Base-by-base conservation (phyloP, 2,888 invertebrate species). In the Lepeophtheirus nordmannii region DNA sequence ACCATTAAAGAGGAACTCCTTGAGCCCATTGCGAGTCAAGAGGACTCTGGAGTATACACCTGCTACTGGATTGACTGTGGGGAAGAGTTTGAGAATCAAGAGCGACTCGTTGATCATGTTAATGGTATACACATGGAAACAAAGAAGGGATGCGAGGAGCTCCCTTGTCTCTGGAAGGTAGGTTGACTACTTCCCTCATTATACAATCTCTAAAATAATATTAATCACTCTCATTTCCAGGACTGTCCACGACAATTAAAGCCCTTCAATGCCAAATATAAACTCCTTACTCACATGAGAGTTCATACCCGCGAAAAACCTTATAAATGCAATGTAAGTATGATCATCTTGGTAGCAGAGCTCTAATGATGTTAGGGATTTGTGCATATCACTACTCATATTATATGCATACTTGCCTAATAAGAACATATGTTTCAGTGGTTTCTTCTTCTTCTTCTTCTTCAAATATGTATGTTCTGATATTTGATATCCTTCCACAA, bases 291-390 rank as follows among this genome's bases (percentile, higher is more conserved):
- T 64, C 94, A 96, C 74, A 93, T 97, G 91, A 78, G 97, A 17
- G 88, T 96, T 0, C 98, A 98, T 76, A 94, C 93, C 22, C 96
- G 97, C 7, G 96, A 98, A 74, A 97, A 97, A 74, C 97, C 97
- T 0, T 94, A 97, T 76, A 86, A 89, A 76, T 98, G 97, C 77
- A 87, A 89, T 76, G 96, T 97, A 79, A 86, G 89, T 84, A 22
- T 64, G n/a, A 59, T 7, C 22, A 65, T n/a, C n/a, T n/a, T n/a
- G n/a, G n/a, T 10, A 53, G 17, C n/a, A 53, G n/a, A 41, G 1
- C n/a, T 5, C 53, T 53, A 53, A 53, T 53, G 3, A 17, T 17
- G 8, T 17, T 1, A 53, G 46, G 14, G 11, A 41, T 11, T 14
- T 53, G 53, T 53, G 8, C 53, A 17, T 53, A 53, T 53, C 46